Conservation (phyloP, 2,888 invertebrate genomes). For the Metopia argyrocephala region DNA sequence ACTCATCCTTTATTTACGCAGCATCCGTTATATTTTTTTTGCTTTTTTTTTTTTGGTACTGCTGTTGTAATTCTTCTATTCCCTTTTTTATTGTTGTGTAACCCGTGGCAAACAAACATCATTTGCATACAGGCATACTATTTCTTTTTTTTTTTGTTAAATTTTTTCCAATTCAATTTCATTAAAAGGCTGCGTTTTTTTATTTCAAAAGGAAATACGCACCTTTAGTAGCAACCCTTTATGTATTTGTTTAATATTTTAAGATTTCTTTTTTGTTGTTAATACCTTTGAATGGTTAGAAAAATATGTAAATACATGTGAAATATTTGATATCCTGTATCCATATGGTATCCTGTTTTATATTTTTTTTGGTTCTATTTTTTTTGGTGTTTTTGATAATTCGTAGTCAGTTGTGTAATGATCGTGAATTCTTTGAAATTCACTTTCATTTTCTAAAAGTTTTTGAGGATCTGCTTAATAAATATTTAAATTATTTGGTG, state of each 20-base stretch:
- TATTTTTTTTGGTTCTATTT: neutral
- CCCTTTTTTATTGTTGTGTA: neutral
- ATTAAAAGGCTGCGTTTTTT: conserved; percentile 7
- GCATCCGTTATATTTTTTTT: conserved; percentile 47
- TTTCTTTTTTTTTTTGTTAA: conserved; percentile 16
- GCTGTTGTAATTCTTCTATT: neutral
- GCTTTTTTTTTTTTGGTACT: neutral
- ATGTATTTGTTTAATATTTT: too few relatives aligned
- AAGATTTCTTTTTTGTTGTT: too few relatives aligned
- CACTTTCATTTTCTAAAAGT: neutral
- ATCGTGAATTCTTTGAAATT: neutral
- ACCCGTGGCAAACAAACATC: conserved; percentile 45
- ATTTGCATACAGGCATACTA: conserved; percentile 64
- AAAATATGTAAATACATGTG: conserved; percentile 57
- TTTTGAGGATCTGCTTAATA: neutral
- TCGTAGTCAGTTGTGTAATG: neutral
- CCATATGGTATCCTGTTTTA: conserved; percentile 33
- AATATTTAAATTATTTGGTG: neutral
- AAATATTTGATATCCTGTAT: conserved; percentile 49
- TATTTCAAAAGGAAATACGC: conserved; percentile 32
- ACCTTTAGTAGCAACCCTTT: conserved; percentile 63
- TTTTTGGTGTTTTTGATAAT: neutral
- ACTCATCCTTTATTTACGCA: conserved; percentile 56
- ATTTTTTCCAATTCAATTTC: conserved; percentile 33
- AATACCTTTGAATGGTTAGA: conserved; percentile 42